Base-by-base conservation (phyloP, 2,888 invertebrate genomes). In the Rhimphoctona megacephalus region DNA sequence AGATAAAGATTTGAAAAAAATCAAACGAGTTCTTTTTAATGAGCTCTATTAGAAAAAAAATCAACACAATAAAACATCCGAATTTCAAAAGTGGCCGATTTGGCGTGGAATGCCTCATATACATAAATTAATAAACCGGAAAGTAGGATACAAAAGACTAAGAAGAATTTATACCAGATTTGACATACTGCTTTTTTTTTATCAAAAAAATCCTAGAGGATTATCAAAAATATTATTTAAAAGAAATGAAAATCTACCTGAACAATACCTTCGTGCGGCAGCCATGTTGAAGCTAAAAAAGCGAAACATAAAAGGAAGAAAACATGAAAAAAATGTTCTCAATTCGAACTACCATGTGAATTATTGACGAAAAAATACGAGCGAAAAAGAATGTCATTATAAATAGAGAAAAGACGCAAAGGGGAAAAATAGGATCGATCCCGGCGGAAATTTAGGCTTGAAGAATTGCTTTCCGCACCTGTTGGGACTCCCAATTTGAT, bases 391-490 rank as follows among this genome's bases (percentile, higher is more conserved):
- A 57, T 11, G 11, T 61, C 17, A 17, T 67, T 67, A 39, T 67
- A 39, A 67, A 67, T 22, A 14, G 0, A 67, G 11, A 8, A 9
- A 67, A n/a, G 11, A n/a, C 22, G 8, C 11, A 3, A 39, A 11
- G 67, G 22, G 11, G 17, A 39, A 67, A 67, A 61, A 17, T 17
- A 61, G 25, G 25, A 30, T 61, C 61, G 61, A 61, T 30, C 30
- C 30, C 17, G 2, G 5, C 6, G 25, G n/a, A 36, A 39, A 66
- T 39, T 19, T 39, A 39, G 3, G 39, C 30, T 39, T 39, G 67
- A 39, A 67, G n/a, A 67, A 67, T 67, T 67, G 39, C 9, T 67
- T 22, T 22, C 36, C n/a, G 39, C 67, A 67, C 67, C 67, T 67
- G 39, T 39, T 67, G 39, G 22, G 5, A 36, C 9, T 39, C 36